Evolutionary conservation across 2,113 vertebrate species (phyloP).

Genomic region (Petrocephalus microphthalmus): DNA sequence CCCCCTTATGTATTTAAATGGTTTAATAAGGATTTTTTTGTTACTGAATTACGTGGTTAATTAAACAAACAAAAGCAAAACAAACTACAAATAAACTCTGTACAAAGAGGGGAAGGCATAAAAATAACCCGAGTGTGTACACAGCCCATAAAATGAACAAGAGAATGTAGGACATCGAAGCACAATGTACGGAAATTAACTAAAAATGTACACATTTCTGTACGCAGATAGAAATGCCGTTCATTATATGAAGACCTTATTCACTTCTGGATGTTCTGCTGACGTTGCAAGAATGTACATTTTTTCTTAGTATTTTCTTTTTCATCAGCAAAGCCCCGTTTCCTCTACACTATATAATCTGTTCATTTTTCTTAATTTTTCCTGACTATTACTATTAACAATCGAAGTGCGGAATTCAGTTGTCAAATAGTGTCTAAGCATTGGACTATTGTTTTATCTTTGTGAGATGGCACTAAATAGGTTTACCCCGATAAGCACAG

Average conservation of each 20-base stretch:
- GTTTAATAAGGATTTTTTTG: neutral
- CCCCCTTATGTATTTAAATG: neutral
- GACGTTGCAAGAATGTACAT: neutral
- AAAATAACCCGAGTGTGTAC: neutral
- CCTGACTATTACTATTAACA: neutral
- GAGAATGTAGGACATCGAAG: neutral
- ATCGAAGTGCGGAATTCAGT: neutral
- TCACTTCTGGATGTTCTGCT: neutral
- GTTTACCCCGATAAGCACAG: no score
- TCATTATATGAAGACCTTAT: neutral
- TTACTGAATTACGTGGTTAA: neutral
- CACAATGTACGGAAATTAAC: neutral
- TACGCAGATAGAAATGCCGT: neutral
- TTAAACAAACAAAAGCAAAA: neutral
- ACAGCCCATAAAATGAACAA: neutral
- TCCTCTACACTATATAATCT: neutral
- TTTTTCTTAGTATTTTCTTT: neutral
- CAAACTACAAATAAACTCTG: neutral
- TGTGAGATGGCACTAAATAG: neutral
- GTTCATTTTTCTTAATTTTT: neutral
- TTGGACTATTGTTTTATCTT: neutral
- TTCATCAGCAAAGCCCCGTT: neutral
- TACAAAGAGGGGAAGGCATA: neutral
- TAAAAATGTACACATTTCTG: neutral
- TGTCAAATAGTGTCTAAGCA: neutral